Base-by-base conservation (phyloP, 2,888 invertebrate genomes). In the Drosophila multiciliata region DNA sequence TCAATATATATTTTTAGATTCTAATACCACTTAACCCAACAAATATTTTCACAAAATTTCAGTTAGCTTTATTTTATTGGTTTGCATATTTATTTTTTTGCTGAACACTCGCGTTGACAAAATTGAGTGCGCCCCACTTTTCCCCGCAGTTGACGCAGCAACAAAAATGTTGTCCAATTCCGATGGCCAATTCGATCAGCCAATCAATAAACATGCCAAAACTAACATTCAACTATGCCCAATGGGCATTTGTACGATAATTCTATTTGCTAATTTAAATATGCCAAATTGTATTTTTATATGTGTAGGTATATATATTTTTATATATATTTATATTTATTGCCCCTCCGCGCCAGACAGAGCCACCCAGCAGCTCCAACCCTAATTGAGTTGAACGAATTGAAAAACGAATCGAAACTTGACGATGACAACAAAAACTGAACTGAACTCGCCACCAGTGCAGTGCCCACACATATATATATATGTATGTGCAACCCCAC, bases 261-360 rank as follows among this genome's bases (percentile, higher is more conserved):
- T 87, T 87, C 89, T 88, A 87, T 87, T 87, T 87, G 74, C 87
- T 88, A 90, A 87, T 87, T 87, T 87, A 82, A 90, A 87, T 86
- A 78, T 79, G 83, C 83, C 82, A 80, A 87, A 90, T 86, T 88
- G 83, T 82, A 76, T 88, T 83, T 86, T 61, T 55, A n/a, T 61
- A 45, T 69, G 48, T 35, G 4, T 8, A 20, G n/a, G 76, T 78
- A 52, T 60, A 65, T 48, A 3, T 33, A 2, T 60, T 36, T 20
- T 3, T 3, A 17, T 42, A 79, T 76, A 49, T 60, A 63, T 38
- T 7, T 20, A 7, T 53, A 42, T 69, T 26, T 5, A 29, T 29
- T 0, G 29, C 17, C 17, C 23, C 3, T 1, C 29, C 11, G 11
- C 9, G 3, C n/a, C 53, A 29, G 36, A 40, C 26, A 49, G 26